Conservation (phyloP, 2,113 vertebrate genomes). For the Heteronetta atricapilla region DNA sequence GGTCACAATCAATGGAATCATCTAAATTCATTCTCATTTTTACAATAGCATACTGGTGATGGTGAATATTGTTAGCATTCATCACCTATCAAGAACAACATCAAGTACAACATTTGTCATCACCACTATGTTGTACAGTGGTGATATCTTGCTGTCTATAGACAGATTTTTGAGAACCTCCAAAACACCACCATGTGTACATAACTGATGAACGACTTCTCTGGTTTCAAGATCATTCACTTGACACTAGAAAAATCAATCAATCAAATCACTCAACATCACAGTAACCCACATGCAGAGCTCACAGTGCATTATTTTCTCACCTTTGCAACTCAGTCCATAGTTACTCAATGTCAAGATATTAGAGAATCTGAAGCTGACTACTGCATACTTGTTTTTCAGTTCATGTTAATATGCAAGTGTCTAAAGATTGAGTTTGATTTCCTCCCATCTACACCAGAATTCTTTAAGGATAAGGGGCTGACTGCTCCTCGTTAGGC, state of each 20-base stretch:
- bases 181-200: neutral
- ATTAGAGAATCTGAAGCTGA: neutral
- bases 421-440: neutral
- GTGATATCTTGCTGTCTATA: neutral
- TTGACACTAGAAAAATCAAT: neutral
- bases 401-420: neutral
- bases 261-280: neutral
- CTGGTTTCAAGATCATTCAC: neutral
- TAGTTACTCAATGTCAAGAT: neutral
- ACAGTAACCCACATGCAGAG: rapidly evolving
- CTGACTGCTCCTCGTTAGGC: rapidly evolving
- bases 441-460: neutral
- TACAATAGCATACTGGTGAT: neutral
- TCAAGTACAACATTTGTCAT: neutral
- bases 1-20: neutral
- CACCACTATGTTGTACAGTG: neutral
- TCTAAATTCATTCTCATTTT: neutral
- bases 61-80: neutral
- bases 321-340: neutral
- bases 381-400: neutral
- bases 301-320: neutral
- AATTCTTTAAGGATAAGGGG: neutral
- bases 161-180: neutral
- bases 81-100: neutral
- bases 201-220: neutral